Conservation (phyloP, 2,113 vertebrate genomes). For the Cryptoleucopteryx plumbea region DNA sequence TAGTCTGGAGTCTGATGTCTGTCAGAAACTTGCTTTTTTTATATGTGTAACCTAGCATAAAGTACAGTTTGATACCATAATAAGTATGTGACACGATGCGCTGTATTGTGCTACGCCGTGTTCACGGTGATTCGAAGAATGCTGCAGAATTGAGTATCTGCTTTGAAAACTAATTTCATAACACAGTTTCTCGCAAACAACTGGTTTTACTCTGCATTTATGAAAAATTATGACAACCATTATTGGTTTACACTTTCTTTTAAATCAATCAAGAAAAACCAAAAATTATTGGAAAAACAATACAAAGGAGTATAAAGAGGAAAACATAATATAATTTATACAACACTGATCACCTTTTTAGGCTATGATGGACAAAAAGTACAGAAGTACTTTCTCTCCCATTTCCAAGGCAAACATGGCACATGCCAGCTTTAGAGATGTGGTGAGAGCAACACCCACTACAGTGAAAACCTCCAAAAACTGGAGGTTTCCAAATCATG, state of each 20-base stretch:
- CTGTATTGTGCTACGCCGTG: rapidly evolving
- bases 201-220: not conserved
- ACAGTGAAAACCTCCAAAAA: not conserved
- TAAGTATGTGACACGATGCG: not conserved
- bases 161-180: not conserved
- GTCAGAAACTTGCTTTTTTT: not conserved
- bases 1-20: not conserved
- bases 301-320: not conserved
- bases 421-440: not conserved
- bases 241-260: not conserved
- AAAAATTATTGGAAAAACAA: not conserved
- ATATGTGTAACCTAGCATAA: not conserved
- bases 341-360: not conserved
- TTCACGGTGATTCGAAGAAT: not conserved
- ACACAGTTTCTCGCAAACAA: not conserved
- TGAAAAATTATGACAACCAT: not conserved
- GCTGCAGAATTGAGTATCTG: not conserved
- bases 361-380: not conserved
- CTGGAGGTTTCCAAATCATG: not conserved
- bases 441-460: not conserved
- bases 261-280: not conserved
- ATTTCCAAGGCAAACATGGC: not conserved
- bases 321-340: not conserved
- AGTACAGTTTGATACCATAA: conserved; percentile 1
- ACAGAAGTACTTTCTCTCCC: not conserved